Conservation (phyloP, 2,888 invertebrate genomes). For the Schizaphis graminum region DNA sequence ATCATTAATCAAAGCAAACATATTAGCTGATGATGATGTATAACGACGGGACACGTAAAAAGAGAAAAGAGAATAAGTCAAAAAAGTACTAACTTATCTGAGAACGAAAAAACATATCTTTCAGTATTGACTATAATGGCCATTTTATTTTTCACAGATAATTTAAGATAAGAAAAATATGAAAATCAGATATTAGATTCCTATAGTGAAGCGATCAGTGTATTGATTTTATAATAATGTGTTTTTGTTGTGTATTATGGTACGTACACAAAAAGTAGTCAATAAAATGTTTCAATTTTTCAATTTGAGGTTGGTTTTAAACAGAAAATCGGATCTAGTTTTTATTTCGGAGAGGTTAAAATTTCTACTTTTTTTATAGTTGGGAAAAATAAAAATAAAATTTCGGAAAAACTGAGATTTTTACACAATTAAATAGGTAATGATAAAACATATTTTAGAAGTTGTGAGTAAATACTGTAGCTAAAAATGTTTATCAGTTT, state of each 20-base stretch:
- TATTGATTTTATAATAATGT: too few species aligned
- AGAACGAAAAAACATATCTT: background rate
- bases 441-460: background rate
- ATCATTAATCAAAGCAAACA: background rate
- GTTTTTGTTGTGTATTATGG: too few species aligned
- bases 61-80: background rate
- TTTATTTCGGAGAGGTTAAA: too few species aligned
- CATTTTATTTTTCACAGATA: background rate
- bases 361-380: too few species aligned
- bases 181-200: background rate
- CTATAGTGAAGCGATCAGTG: too few species aligned
- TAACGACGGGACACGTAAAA: background rate
- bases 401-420: too few species aligned
- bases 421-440: background rate
- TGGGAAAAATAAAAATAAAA: too few species aligned
- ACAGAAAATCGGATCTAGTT: too few species aligned
- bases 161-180: background rate
- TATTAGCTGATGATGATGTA: background rate
- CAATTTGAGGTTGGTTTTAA: too few species aligned
- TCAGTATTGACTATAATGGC: background rate
- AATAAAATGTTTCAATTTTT: too few species aligned
- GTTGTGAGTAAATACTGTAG: background rate
- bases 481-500: background rate
- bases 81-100: background rate
- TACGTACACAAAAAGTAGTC: too few species aligned